phyloP scores from a whole-genome alignment of 2,113 vertebrate genomes.

The Tupaia chinensis region DNA sequence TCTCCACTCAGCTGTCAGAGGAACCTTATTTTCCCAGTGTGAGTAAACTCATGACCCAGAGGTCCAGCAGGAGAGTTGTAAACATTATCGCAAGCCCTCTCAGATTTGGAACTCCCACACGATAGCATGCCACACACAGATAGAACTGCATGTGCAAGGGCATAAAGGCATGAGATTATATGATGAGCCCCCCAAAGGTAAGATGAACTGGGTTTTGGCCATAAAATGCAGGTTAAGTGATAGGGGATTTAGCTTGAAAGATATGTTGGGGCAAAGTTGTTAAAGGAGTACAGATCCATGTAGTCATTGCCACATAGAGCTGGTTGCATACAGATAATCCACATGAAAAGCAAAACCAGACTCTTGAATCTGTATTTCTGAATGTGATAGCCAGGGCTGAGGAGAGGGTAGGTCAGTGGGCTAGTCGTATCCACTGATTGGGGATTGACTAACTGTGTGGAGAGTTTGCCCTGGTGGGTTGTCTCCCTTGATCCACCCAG shows the following conservation, averaged over 20 bases:
- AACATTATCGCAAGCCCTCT: too few species aligned
- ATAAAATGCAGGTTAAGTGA: neutral
- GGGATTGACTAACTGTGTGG: neutral
- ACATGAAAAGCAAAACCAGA: neutral
- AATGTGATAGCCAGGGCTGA: neutral
- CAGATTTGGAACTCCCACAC: too few species aligned
- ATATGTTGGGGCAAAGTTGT: neutral
- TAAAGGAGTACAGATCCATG: neutral
- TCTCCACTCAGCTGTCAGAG: too few species aligned
- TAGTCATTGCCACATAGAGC: neutral
- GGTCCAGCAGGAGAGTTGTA: too few species aligned
- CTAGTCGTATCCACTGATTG: neutral
- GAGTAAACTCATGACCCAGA: too few species aligned
- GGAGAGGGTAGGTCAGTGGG: neutral
- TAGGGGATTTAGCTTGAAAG: slow-evolving; percentile 4
- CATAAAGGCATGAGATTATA: neutral
- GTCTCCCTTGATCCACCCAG: neutral
- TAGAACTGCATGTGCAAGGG: neutral
- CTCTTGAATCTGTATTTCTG: slow-evolving; percentile 34
- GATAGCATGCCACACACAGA: neutral
- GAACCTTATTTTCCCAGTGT: too few species aligned
- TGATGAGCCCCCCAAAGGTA: neutral
- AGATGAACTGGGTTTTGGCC: neutral
- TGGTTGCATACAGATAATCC: neutral
- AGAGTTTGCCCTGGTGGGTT: neutral